Evolutionary conservation across 1,140 invertebrate genomes (phyloP).

Genomic region (Leucophenga varia): DNA sequence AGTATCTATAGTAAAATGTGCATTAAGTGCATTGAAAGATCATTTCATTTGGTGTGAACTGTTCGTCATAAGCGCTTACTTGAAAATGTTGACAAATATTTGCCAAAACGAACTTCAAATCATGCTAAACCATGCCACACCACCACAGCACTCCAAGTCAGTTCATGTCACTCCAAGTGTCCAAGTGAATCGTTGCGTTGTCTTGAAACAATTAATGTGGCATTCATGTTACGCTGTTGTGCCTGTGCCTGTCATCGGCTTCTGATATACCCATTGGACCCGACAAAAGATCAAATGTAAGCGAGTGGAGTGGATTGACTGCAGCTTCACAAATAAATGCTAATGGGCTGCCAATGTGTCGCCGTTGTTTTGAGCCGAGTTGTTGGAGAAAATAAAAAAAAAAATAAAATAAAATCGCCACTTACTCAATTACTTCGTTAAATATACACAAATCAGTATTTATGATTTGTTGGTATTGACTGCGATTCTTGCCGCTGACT

Average conservation of each 20-base stretch:
- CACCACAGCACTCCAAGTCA: slow-evolving; percentile 12
- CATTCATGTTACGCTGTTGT: slow-evolving; percentile 48
- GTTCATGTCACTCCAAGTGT: too few species aligned
- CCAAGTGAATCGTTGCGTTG: slow-evolving; percentile 31
- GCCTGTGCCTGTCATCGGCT: slow-evolving; percentile 51
- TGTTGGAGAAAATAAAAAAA: too few species aligned
- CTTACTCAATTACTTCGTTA: slow-evolving; percentile 53
- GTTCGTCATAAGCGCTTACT: slow-evolving; percentile 53
- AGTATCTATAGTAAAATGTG: too few species aligned
- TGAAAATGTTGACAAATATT: slow-evolving; percentile 49
- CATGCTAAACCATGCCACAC: too few species aligned
- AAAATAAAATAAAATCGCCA: slow-evolving; percentile 10
- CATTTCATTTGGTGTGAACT: slow-evolving; percentile 39
- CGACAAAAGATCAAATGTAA: too few species aligned
- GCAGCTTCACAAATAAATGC: slow-evolving; percentile 50
- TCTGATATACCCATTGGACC: too few species aligned
- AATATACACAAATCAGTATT: slow-evolving; percentile 41
- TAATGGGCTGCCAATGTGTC: slow-evolving; percentile 32
- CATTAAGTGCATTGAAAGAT: too few species aligned
- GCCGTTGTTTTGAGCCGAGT: too few species aligned
- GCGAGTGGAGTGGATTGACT: slow-evolving; percentile 4
- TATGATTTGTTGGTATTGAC: slow-evolving; percentile 54
- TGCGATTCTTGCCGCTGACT: too few species aligned
- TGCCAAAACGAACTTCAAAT: slow-evolving; percentile 21
- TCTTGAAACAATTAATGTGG: slow-evolving; percentile 54